Evolutionary conservation across 2,888 invertebrate species (phyloP), one percentile per base, ranked within the genome.

Genomic region (Siphlonurus alternatus): DNA sequence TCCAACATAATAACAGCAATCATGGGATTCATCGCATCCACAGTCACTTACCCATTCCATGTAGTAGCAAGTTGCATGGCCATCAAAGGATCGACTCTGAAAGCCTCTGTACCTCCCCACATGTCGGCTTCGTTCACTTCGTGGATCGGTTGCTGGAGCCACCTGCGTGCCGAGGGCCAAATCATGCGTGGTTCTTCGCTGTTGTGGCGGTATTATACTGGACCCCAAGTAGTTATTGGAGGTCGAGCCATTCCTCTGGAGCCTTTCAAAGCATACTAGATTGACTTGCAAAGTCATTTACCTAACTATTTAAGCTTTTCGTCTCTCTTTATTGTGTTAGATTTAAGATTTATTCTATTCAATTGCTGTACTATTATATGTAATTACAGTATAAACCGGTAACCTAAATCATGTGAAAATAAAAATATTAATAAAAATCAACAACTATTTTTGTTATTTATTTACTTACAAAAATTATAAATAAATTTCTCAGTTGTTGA

Each of bases 51-150:
- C 76, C 96, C 96, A 22, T 85, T 95, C 73, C 85, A 88, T 74
- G 89, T 97, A 66, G 93, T 95, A 1, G 88, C 92, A 15, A 90
- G 91, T 65, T 90, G 94, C 71, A 93, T 95, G 90, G 84, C 88
- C 66, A 88, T 95, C 10, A 87, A 86, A 66, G 86, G 56, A 22
- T 56, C 56, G 5, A 69, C 72, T 71, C 87, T 89, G 67, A 79
- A 95, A 63, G 80, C 81, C 68, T 93, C 93, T 61, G 93, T 93
- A 23, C 89, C 91, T 25, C 93, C 93, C 0, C 78, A 83, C 59
- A 93, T 94, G 89, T 90, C 93, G 1, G 77, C 83, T 62, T 95
- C 94, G 73, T 76, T 77, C 1, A 63, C 67, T 23, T 81, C 81
- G 62, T 96, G 95, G 95, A 75, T 84, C 7, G 82, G 87, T 65